These are phyloP conservation scores for Castor canadensis DNA, from an alignment of 2,113 vertebrate species.

Conservation along the genomic window DNA sequence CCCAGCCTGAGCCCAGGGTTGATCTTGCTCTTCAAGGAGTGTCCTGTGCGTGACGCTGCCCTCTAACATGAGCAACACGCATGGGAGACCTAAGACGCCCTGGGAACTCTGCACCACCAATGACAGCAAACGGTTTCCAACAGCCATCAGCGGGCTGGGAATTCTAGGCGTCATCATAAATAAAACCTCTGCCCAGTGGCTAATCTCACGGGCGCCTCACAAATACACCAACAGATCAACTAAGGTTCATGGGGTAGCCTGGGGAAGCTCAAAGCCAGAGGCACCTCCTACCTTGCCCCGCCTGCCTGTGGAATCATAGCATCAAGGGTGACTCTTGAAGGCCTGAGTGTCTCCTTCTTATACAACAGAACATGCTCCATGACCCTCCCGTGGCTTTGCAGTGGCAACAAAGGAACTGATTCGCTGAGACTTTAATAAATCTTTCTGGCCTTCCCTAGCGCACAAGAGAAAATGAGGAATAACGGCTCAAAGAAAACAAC, in stretches of 20 bases:
- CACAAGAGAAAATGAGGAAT: not conserved
- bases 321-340: not conserved
- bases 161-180: conserved; percentile 54
- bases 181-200: conserved; percentile 62
- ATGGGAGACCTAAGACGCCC: conserved; percentile 47
- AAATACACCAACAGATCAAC: conserved; percentile 36
- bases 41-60: not conserved
- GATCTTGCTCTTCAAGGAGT: not conserved
- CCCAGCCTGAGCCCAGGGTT: not conserved
- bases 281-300: not conserved
- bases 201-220: conserved; percentile 65
- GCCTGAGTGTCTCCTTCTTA: not conserved
- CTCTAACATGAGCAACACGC: not conserved
- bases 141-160: not conserved
- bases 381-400: not conserved
- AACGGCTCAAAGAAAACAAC: not conserved
- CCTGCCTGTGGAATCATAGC: not conserved
- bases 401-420: not conserved
- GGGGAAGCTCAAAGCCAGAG: not conserved
- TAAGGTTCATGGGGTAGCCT: not conserved
- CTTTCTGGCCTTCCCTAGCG: not conserved
- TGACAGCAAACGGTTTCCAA: not conserved
- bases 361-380: not conserved
- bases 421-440: not conserved
- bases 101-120: conserved; percentile 13